phyloP scores from a whole-genome alignment of 1,140 invertebrate species.

The Lordiphosa clarofinis region DNA sequence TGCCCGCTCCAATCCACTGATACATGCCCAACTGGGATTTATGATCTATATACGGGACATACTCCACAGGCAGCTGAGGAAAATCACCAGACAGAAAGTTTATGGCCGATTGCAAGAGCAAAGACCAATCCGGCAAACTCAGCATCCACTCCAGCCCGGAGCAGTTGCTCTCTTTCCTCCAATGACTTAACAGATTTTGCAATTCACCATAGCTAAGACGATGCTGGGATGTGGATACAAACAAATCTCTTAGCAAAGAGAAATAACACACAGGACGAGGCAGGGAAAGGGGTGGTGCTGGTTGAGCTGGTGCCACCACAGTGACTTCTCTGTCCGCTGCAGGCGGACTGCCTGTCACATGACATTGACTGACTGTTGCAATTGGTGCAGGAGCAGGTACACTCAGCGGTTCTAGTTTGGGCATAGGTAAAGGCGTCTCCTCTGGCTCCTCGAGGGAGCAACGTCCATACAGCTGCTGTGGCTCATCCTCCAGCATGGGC shows the following conservation, averaged over 20 bases:
- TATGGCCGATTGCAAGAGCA: constrained; percentile 88
- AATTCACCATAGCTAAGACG: constrained; percentile 87
- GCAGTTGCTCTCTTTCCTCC: constrained; percentile 87
- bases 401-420: constrained; percentile 55
- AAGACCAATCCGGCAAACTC: constrained; percentile 86
- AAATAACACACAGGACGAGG: constrained; percentile 90
- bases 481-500: constrained; percentile 51
- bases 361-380: constrained; percentile 17
- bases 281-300: constrained; percentile 78
- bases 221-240: constrained; percentile 90
- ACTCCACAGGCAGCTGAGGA: constrained; percentile 90
- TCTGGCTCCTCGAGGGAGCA: constrained; percentile 32
- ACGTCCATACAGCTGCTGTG: constrained; percentile 55
- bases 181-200: constrained; percentile 87
- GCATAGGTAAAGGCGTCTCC: constrained; percentile 22
- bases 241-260: constrained; percentile 89
- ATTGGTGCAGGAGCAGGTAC: constrained; percentile 3
- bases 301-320: constrained; percentile 17
- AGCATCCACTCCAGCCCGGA: constrained; percentile 86
- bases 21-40: constrained; percentile 87
- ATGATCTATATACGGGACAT: constrained; percentile 95
- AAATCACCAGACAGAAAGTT: constrained; percentile 93
- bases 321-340: background rate
- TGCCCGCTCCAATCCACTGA: constrained; percentile 97
- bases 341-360: constrained; percentile 40